Percentiles rank a stretch among this genome's conserved stretches.
Evolutionary conservation across 2,797 vertebrate genomes (phyloP).

Genomic region (Melanotaenia maccullochi): DNA sequence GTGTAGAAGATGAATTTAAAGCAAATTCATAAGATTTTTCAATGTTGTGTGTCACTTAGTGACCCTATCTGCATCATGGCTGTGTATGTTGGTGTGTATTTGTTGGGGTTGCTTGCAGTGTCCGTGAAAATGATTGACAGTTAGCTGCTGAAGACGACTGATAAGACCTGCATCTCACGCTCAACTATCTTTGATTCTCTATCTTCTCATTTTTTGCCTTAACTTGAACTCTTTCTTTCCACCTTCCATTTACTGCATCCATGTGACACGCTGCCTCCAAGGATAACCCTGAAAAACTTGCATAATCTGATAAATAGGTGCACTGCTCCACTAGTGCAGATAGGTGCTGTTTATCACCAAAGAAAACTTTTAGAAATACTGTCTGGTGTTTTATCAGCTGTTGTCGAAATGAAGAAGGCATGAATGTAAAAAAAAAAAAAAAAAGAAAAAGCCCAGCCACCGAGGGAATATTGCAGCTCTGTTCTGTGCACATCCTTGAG

Average conservation of each 20-base stretch:
- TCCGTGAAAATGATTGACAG: conserved; percentile 49
- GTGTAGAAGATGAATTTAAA: not conserved
- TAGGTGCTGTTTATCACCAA: conserved; percentile 24
- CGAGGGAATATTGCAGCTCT: not conserved
- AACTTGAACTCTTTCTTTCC: not conserved
- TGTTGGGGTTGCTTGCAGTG: conserved; percentile 8
- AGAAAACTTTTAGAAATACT: conserved; percentile 15
- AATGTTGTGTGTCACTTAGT: not conserved
- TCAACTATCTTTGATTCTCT: conserved; percentile 1
- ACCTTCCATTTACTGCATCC: conserved; percentile 2
- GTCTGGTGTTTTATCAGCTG: conserved; percentile 18
- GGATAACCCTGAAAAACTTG: conserved; percentile 30
- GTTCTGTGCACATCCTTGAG: not conserved
- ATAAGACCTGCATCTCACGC: conserved; percentile 27
- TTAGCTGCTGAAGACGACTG: conserved; percentile 34
- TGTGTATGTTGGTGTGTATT: conserved; percentile 6
- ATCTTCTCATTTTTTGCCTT: conserved; percentile 1
- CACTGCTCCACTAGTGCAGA: not conserved
- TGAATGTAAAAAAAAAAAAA: not conserved
- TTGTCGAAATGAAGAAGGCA: conserved; percentile 6
- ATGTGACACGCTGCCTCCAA: conserved; percentile 6
- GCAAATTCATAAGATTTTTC: not conserved
- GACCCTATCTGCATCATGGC: conserved; percentile 6
- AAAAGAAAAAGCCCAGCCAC: not conserved
- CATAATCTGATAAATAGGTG: conserved; percentile 48